Evolutionary conservation across 2,888 invertebrate species (phyloP).

Genomic region (Gari tellinella): DNA sequence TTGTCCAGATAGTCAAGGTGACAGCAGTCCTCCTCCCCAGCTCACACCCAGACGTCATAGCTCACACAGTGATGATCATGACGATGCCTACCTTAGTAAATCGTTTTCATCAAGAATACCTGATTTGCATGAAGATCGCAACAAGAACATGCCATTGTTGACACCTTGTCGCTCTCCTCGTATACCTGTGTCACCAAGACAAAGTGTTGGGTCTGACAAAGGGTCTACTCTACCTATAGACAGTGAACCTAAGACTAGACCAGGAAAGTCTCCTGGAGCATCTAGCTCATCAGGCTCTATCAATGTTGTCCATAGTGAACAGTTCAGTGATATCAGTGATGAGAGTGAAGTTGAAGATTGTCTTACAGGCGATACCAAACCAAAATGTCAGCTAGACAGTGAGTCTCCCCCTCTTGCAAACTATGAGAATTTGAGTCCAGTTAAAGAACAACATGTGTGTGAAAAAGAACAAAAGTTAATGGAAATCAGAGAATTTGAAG

Average conservation of each 20-base stretch:
- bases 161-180: conserved; percentile 56
- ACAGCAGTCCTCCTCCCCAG: conserved; percentile 34
- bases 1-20: conserved; percentile 9
- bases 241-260: conserved; percentile 14
- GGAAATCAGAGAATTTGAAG: conserved; percentile 55
- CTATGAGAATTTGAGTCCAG: background rate
- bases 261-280: conserved; percentile 36
- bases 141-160: conserved; percentile 40
- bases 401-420: background rate
- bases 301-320: conserved; percentile 64
- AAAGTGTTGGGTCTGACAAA: conserved; percentile 7
- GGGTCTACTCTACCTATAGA: conserved; percentile 14
- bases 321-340: conserved; percentile 69
- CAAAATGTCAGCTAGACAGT: too few relatives aligned
- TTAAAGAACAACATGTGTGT: background rate
- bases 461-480: conserved; percentile 35
- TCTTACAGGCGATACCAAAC: background rate
- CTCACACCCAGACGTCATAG: conserved; percentile 44
- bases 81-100: background rate
- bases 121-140: conserved; percentile 5
- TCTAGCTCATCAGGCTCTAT: conserved; percentile 51
- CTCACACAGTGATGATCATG: conserved; percentile 6
- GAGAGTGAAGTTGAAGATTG: conserved; percentile 46
- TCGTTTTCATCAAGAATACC: background rate
- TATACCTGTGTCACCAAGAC: conserved; percentile 33